Base-by-base conservation (phyloP, 2,888 invertebrate genomes). In the Aphrophora alni region DNA sequence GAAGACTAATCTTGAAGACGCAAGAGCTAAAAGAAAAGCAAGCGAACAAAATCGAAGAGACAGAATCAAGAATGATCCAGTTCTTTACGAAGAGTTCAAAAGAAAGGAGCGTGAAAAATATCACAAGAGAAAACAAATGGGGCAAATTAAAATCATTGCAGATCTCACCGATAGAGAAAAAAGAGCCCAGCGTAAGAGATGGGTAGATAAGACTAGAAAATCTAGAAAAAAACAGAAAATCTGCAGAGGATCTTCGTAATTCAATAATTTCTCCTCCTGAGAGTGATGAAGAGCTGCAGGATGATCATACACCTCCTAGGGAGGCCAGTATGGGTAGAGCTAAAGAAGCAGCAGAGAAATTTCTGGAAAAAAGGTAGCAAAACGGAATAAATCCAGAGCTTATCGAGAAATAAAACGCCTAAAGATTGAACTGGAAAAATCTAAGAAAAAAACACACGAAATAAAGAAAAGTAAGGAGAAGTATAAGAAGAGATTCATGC, bases 401-500 rank as follows among this genome's bases (percentile, higher is more conserved):
- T 77, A 77, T 68, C 26, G 77, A 27, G 77, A 77, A 69, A 77
- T 77, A n/a, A 26, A 68, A 5, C 59, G 77, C 2, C 69, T 77
- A 2, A 69, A 77, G 33, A 68, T 17, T 17, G 77, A 77, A 26
- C 69, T 77, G 2, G 27, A 73, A 8, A 73, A 73, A 73, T n/a
- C 10, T 8, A 73, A 73, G 73, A 73, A 26, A 12, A 38, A 27
- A 73, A 73, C 21, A 28, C 26, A 25, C 26, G 33, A 69, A 68
- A 7, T 77, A 5, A 68, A 10, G n/a, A 77, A 33, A 77, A 77
- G 69, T 38, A 77, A 77, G 21, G 25, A 77, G 10, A 77, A 68
- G 69, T 77, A 77, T n/a, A 77, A 77, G n/a, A 77, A 77, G 21
- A 12, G 69, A 68, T 24, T 69, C 69, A 21, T n/a, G 27, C 77